Conservation (phyloP, 2,113 vertebrate genomes). For the Clinocottus analis region DNA sequence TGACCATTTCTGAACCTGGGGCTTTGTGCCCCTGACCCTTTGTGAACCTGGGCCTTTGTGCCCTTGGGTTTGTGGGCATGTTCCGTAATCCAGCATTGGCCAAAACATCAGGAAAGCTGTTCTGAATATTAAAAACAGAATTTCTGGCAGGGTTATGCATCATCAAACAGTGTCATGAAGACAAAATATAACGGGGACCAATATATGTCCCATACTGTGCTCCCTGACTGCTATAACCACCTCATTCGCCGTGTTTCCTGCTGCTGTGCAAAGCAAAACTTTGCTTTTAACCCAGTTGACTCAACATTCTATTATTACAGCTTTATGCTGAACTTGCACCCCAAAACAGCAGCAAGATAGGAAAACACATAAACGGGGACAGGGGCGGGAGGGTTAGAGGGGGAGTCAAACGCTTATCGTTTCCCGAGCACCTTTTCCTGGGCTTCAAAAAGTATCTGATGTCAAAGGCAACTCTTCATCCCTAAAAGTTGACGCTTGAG, state of each 20-base stretch:
- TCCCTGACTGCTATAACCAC: constrained; percentile 28
- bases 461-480: constrained; percentile 55
- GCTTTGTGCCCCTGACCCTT: too few relatives aligned
- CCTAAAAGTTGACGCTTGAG: constrained; percentile 42
- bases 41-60: too few relatives aligned
- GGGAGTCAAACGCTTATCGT: constrained; percentile 49
- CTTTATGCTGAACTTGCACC: constrained; percentile 30
- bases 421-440: constrained; percentile 18
- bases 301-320: constrained; percentile 44
- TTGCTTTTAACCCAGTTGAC: constrained; percentile 45
- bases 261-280: constrained; percentile 28
- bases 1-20: too few relatives aligned
- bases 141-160: constrained; percentile 29
- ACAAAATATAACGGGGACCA: constrained; percentile 21
- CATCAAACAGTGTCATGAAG: constrained; percentile 41
- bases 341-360: constrained; percentile 31
- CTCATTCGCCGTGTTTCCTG: constrained; percentile 6
- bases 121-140: constrained; percentile 24
- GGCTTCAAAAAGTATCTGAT: constrained; percentile 39
- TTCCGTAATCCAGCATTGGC: neutral
- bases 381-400: neutral
- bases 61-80: neutral
- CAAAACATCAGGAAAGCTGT: constrained; percentile 14
- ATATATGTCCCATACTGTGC: neutral
- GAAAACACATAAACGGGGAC: constrained; percentile 19